Evolutionary conservation across 2,113 vertebrate genomes (phyloP).

Genomic region (Phycodurus eques): DNA sequence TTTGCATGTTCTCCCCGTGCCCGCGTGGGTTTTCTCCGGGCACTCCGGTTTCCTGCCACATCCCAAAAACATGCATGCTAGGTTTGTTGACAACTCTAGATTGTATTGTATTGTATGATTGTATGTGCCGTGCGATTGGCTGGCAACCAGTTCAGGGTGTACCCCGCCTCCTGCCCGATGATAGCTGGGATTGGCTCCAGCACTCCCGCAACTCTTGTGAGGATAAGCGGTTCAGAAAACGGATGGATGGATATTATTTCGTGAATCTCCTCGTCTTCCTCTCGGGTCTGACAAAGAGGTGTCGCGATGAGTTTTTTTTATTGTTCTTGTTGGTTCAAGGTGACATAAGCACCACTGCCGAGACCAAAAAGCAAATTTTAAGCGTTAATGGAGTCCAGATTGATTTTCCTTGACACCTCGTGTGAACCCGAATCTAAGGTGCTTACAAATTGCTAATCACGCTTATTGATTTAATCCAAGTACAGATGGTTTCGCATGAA

Average conservation of each 20-base stretch:
- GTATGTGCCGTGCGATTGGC: no score
- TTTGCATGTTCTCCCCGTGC: no score
- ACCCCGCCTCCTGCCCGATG: no score
- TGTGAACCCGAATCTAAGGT: not conserved
- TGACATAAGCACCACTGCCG: not conserved
- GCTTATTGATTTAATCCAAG: not conserved
- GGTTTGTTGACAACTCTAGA: no score
- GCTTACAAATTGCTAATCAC: conserved; percentile 20
- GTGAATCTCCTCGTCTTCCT: conserved; percentile 34
- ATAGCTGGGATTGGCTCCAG: no score
- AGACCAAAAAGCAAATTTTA: not conserved
- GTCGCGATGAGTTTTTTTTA: not conserved
- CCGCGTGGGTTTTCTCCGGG: no score
- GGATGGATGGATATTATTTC: conserved; percentile 1
- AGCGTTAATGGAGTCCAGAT: not conserved
- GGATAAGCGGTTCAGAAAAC: no score
- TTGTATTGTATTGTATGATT: no score
- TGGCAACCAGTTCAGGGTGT: no score
- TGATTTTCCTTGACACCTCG: not conserved
- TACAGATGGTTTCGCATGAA: not conserved
- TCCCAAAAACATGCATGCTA: no score
- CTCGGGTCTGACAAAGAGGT: not conserved
- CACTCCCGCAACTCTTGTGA: no score
- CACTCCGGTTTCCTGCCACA: no score
- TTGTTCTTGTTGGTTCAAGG: not conserved